A percentile compares a stretch with the other conserved stretches of the same genome.
Evolutionary conservation across 2,113 vertebrate species (phyloP).

Genomic region (Neolamprologus brichardi): DNA sequence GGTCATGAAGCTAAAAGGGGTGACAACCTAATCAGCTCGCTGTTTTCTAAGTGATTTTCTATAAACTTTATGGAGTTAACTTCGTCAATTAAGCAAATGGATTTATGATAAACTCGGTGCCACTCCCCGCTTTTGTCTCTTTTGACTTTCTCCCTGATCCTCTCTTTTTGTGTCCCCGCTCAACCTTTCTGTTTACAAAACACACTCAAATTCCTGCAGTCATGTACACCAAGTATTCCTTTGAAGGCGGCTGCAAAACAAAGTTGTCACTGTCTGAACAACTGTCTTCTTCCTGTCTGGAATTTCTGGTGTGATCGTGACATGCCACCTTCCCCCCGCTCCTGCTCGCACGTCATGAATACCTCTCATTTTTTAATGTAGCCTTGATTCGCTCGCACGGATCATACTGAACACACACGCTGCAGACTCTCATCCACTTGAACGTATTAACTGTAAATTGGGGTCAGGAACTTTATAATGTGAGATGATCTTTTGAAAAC

Average conservation of each 20-base stretch:
- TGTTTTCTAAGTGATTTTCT: slow-evolving; percentile 17
- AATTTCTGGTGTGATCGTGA: not conserved
- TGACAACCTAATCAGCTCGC: not conserved
- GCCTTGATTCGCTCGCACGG: not conserved
- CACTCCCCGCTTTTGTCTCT: not conserved
- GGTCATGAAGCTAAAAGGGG: slow-evolving; percentile 22
- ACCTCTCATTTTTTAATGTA: slow-evolving; percentile 2
- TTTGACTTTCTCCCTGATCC: not conserved
- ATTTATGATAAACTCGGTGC: slow-evolving; percentile 14
- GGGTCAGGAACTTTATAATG: slow-evolving; percentile 50
- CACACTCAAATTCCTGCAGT: slow-evolving; percentile 4
- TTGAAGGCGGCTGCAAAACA: slow-evolving; percentile 13
- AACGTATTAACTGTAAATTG: slow-evolving; percentile 45
- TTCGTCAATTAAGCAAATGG: slow-evolving; percentile 42
- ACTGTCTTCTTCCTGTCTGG: not conserved
- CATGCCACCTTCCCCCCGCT: not conserved
- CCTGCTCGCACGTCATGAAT: slow-evolving; percentile 14
- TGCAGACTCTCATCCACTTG: not conserved
- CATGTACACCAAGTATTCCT: not conserved
- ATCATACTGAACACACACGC: not conserved
- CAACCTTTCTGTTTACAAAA: not conserved
- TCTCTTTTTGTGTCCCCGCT: not conserved
- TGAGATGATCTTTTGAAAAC: slow-evolving; percentile 50
- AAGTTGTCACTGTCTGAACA: slow-evolving; percentile 27
- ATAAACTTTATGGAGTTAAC: slow-evolving; percentile 25